Conservation (phyloP, 2,888 invertebrate species). For the Plebejus anna region DNA sequence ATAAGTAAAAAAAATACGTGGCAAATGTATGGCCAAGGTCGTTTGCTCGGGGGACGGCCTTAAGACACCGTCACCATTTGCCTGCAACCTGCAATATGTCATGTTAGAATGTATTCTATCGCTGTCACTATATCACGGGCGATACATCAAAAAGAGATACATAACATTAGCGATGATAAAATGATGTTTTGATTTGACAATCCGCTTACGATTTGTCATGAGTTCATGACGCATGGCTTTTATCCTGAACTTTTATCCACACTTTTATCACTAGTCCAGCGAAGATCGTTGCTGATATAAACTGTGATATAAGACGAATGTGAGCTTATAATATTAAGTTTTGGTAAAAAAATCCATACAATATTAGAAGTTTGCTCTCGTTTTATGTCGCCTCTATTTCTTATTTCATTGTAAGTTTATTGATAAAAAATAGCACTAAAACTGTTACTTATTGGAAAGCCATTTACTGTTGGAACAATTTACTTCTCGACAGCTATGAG, state of each 20-base stretch:
- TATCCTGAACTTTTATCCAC: no score
- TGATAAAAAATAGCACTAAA: not conserved
- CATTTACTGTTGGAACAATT: not conserved
- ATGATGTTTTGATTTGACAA: constrained; percentile 7
- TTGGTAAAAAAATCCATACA: not conserved
- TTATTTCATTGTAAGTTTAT: not conserved
- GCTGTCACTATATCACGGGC: constrained; percentile 3
- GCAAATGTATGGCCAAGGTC: no score
- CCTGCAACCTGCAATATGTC: not conserved
- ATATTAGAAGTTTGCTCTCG: not conserved
- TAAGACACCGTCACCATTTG: not conserved
- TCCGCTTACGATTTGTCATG: not conserved
- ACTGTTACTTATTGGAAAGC: not conserved
- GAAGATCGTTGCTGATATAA: no score
- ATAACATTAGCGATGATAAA: not conserved
- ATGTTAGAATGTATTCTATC: constrained; percentile 11
- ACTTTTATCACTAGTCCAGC: no score
- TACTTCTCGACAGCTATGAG: not conserved
- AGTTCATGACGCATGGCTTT: not conserved
- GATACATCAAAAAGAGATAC: constrained; percentile 17
- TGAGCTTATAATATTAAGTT: no score
- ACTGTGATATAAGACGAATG: no score
- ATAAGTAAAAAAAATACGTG: no score
- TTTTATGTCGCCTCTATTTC: not conserved
- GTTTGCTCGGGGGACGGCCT: not conserved